These are phyloP conservation scores for Micrasema longulum DNA, from an alignment of 1,140 invertebrate species.

Conservation along the genomic window DNA sequence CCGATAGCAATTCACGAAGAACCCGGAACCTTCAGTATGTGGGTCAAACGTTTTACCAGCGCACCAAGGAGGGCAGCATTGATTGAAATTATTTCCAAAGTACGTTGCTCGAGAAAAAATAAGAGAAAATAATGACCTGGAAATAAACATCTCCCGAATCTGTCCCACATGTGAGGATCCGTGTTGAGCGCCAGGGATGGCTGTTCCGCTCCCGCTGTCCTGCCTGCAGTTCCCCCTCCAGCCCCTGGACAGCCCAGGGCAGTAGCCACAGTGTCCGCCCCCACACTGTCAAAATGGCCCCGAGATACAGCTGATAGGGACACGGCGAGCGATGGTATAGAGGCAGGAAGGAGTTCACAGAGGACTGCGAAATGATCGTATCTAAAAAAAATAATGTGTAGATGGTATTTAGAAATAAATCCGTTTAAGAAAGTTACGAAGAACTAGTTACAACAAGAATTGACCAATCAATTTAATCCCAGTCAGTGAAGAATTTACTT, in stretches of 20 bases:
- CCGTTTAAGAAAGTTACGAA: no score
- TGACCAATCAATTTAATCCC: no score
- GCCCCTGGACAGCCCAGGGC: conserved; percentile 69
- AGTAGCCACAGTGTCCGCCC: conserved; percentile 67
- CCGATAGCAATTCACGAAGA: no score
- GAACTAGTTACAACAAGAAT: no score
- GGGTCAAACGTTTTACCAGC: no score
- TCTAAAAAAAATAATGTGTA: conserved; percentile 53
- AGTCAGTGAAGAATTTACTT: no score
- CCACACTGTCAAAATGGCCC: conserved; percentile 73
- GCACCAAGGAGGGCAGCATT: no score
- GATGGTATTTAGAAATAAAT: no score
- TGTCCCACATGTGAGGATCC: conserved; percentile 72
- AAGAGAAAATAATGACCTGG: conserved; percentile 36
- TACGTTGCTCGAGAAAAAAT: no score
- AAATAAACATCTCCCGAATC: conserved; percentile 67
- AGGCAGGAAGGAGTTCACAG: conserved; percentile 86
- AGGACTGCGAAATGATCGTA: conserved; percentile 94
- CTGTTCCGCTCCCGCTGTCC: conserved; percentile 14
- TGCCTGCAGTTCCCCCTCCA: neutral
- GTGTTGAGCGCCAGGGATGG: conserved; percentile 63
- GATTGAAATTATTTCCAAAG: no score
- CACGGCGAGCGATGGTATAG: conserved; percentile 78
- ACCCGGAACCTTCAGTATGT: no score
- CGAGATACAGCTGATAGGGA: conserved; percentile 71